Evolutionary conservation across 1,140 invertebrate species (phyloP).

Genomic region (Leucophenga varia): DNA sequence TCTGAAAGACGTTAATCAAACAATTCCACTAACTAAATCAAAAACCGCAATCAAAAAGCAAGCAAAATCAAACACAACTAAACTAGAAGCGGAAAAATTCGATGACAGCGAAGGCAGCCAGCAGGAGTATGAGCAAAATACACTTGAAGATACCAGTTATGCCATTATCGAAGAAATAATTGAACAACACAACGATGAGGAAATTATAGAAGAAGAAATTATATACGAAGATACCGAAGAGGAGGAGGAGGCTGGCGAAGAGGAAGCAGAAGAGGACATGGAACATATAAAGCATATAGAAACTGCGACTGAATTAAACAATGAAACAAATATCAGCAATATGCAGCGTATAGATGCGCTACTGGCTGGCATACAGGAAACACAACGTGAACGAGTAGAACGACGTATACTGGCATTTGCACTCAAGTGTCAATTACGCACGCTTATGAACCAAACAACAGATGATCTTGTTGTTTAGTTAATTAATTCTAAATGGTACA

Average conservation of each 20-base stretch:
- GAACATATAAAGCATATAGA: no score
- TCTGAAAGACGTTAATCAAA: conserved; percentile 18
- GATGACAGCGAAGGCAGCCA: conserved; percentile 1
- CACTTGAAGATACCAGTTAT: not conserved
- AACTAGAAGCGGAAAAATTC: no score
- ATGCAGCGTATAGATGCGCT: conserved; percentile 28
- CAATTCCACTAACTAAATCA: not conserved
- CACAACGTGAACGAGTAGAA: conserved; percentile 20
- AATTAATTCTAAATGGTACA: no score
- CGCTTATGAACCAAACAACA: conserved; percentile 27
- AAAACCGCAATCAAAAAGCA: conserved; percentile 1
- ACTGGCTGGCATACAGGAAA: conserved; percentile 21
- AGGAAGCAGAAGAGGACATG: no score
- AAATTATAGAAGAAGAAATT: conserved; percentile 33
- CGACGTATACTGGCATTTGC: conserved; percentile 39
- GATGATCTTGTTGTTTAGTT: conserved; percentile 30
- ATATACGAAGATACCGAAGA: conserved; percentile 28
- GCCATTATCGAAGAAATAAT: conserved; percentile 37
- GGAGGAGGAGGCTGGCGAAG: conserved; percentile 1
- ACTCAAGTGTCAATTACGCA: conserved; percentile 43
- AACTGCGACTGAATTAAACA: no score
- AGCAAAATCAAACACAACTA: not conserved
- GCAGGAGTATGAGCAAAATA: not conserved
- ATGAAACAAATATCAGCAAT: conserved; percentile 8
- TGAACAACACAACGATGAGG: conserved; percentile 21